phyloP scores from a whole-genome alignment of 64 coral and sea anemone genomes.

The Orbicella faveolata region DNA sequence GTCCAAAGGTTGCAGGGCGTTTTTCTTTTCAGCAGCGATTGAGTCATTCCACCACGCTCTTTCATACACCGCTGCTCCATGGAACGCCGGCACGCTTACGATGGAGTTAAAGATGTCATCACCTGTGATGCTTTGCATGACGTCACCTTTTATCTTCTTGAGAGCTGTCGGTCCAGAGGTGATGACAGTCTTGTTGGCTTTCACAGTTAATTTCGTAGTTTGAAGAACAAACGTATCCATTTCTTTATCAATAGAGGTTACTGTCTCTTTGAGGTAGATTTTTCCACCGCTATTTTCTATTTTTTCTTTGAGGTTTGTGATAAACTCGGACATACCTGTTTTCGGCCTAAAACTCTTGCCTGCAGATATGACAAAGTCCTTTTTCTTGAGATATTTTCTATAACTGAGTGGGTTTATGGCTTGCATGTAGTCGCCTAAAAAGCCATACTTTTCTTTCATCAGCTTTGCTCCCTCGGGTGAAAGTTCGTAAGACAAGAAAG shows the following conservation, averaged over 20 bases:
- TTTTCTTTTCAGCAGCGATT: not conserved
- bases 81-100: conserved; percentile 18
- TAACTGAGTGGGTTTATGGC: conserved; percentile 1
- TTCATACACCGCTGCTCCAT: conserved; percentile 33
- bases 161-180: not conserved
- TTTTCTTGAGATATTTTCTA: not conserved
- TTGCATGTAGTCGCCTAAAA: conserved; percentile 26
- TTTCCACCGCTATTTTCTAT: not conserved
- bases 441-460: not conserved
- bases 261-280: conserved; percentile 16
- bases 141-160: conserved; percentile 4
- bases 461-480: conserved; percentile 5
- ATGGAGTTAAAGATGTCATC: conserved; percentile 16
- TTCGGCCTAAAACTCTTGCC: not conserved
- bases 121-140: conserved; percentile 1
- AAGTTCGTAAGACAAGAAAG: not conserved
- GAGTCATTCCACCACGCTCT: conserved; percentile 25
- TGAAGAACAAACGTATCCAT: conserved; percentile 8
- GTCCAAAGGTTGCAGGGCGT: not conserved
- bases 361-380: too few relatives aligned
- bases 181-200: conserved; percentile 2
- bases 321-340: not conserved
- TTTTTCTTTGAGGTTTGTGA: not conserved
- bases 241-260: not conserved
- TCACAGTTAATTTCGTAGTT: not conserved